These are phyloP conservation scores for Formica selysi DNA, from an alignment of 1,140 invertebrate species.

Conservation along the genomic window DNA sequence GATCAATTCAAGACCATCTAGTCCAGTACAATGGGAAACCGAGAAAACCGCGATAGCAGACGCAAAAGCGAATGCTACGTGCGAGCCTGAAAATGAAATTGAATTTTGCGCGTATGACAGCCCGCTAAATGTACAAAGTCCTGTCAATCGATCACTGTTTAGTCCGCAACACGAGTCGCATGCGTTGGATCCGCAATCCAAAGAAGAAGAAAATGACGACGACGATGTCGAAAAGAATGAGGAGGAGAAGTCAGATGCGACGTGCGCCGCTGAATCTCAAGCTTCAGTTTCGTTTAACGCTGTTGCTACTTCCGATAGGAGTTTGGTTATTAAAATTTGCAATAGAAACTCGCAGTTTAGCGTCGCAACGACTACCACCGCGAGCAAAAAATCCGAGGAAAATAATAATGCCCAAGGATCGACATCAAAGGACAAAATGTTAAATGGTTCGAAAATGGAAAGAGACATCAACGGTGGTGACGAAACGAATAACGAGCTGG, in stretches of 20 bases:
- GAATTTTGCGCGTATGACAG: conserved; percentile 65
- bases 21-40: conserved; percentile 1
- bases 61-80: neutral
- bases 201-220: conserved; percentile 43
- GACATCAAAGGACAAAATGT: conserved; percentile 71
- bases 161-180: conserved; percentile 74
- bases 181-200: conserved; percentile 45
- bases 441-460: conserved; percentile 67
- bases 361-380: conserved; percentile 72
- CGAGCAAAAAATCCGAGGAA: conserved; percentile 78
- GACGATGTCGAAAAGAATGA: conserved; percentile 24
- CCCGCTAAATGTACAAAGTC: conserved; percentile 48
- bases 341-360: conserved; percentile 84
- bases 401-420: conserved; percentile 82
- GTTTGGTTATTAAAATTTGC: conserved; percentile 85
- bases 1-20: conserved; percentile 26
- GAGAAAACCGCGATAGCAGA: conserved; percentile 34
- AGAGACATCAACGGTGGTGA: conserved; percentile 62
- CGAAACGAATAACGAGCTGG: conserved; percentile 67
- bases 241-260: conserved; percentile 5
- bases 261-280: conserved; percentile 70
- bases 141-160: conserved; percentile 71
- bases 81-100: conserved; percentile 39
- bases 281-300: conserved; percentile 76
- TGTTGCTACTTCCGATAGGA: conserved; percentile 80